Evolutionary conservation across 92 coral and sea anemone species (phyloP), one percentile per base, ranked within the genome.

Genomic region (Porites divaricata): DNA sequence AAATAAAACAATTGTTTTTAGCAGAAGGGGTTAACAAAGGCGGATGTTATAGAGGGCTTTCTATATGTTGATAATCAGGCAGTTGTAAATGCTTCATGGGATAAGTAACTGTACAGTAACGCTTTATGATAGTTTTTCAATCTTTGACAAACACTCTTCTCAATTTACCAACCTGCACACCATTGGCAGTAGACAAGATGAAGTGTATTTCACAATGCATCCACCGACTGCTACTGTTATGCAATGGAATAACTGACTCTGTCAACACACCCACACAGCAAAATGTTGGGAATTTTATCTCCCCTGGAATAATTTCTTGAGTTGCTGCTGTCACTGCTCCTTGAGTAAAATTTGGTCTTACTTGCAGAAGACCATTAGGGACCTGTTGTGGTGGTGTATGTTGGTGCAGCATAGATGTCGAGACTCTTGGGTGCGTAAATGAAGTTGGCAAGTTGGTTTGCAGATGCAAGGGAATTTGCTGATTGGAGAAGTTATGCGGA

Each of bases 201-300:
- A 93, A 89, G 61, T 75, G 89, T 21, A 95, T 92, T 79, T 90
- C 93, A 72, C 99, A 97, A 76, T 95, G 92, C 78, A 95, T 93
- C 98, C 98, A 97, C 79, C 92, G 90, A 65, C 97, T 90, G 69
- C 98, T 97, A 28, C 98, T 92, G 86, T 97, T 97, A 77, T 97
- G 96, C 24, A 97, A 87, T 6, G 98, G 90, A 24, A 97, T 85
- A 41, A 87, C 83, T 56, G 97, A 92, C 28, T 91, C 92, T 9
- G 98, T 93, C 17, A 93, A 84, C 28, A 93, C 92, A 8, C 97
- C 97, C 14, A 93, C 98, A 88, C 98, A 93, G 57, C 98, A 92
- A n/a, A 95, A 93, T 26, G 91, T 90, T 22, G 99, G 97, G 62
- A 97, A 76, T 67, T 95, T 90, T 2, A 93, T 91, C 72, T 90